These are phyloP conservation scores for Sebastes nivosus DNA, from an alignment of 2,797 vertebrate species.

Conservation along the genomic window DNA sequence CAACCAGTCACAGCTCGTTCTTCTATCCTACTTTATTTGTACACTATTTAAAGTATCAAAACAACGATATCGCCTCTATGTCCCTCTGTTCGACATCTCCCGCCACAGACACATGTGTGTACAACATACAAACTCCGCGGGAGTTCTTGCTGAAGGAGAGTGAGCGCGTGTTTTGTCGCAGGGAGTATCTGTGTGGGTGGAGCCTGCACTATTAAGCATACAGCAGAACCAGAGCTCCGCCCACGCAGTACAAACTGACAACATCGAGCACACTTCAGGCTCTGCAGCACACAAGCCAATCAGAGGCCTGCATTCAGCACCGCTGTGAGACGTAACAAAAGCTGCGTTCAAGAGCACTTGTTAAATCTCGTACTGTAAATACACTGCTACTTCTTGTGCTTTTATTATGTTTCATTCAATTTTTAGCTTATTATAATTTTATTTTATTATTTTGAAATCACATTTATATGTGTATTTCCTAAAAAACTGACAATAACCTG, in stretches of 20 bases:
- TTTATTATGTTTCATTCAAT: neutral
- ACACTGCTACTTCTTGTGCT: neutral
- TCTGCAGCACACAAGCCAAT: conserved; percentile 10
- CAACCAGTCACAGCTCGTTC: neutral
- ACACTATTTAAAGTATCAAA: neutral
- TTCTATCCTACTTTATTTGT: neutral
- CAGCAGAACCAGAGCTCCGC: neutral
- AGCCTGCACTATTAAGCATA: accelerated
- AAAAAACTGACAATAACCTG: no score
- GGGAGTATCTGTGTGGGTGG: neutral
- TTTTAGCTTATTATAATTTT: neutral
- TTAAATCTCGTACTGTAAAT: neutral
- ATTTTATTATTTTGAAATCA: neutral
- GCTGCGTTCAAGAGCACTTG: conserved; percentile 49
- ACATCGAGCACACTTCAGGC: neutral
- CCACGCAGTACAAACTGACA: accelerated
- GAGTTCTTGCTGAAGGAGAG: neutral
- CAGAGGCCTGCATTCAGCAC: neutral
- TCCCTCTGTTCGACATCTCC: conserved; percentile 34
- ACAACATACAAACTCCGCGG: conserved; percentile 45
- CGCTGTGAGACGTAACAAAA: neutral
- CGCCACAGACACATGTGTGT: conserved; percentile 46
- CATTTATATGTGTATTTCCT: neutral
- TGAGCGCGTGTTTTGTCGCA: conserved; percentile 27
- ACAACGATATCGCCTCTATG: neutral